A percentile compares a stretch with the other conserved stretches of the same genome.
phyloP scores from a whole-genome alignment of 2,113 vertebrate genomes.

The cattle (Bos taurus) region DNA sequence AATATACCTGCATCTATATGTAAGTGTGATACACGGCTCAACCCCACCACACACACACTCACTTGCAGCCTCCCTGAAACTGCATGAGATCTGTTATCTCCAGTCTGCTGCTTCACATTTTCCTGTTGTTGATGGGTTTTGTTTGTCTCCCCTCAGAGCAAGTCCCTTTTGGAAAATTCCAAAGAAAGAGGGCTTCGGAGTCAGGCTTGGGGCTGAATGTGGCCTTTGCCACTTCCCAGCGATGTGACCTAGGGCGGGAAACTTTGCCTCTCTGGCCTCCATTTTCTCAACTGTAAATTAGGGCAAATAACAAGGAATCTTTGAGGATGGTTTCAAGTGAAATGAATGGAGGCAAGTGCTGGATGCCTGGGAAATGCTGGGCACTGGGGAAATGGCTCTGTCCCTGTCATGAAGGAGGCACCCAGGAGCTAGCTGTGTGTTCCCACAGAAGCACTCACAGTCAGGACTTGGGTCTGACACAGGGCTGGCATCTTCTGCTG shows the following conservation, averaged over 20 bases:
- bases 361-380: background rate
- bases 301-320: background rate
- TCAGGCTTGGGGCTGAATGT: background rate
- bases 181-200: background rate
- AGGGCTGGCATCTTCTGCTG: background rate
- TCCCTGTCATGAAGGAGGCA: background rate
- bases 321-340: background rate
- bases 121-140: background rate
- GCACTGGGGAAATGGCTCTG: background rate
- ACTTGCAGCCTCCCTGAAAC: background rate
- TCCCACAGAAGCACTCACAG: no score
- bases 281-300: background rate
- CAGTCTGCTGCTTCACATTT: background rate
- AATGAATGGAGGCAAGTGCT: background rate
- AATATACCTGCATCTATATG: background rate
- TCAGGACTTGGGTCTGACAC: background rate
- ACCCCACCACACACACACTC: rapidly evolving
- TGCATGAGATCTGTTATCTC: background rate
- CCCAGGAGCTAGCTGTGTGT: background rate
- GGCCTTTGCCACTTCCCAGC: background rate
- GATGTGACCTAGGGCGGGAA: background rate
- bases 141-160: background rate
- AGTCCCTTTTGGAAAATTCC: constrained; percentile 6
- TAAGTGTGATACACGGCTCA: background rate
- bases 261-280: background rate